Base-by-base conservation (phyloP, 2,797 vertebrate species). In the Bryconaethiops microstoma region DNA sequence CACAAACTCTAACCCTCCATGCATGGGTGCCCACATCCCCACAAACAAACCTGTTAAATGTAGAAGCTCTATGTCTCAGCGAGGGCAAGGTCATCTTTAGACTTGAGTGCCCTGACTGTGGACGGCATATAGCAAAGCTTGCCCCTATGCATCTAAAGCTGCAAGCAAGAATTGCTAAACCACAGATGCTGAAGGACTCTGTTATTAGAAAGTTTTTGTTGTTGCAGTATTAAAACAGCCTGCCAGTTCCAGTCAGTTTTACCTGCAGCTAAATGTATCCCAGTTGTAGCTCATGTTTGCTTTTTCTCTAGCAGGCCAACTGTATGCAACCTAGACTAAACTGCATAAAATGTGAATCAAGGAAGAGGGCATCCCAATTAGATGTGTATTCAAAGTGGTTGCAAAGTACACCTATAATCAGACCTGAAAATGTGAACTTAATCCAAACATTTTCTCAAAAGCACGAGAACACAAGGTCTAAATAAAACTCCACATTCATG, bases 21-120 rank as follows among this genome's bases (percentile, higher is more conserved):
- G 39, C 76, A 70, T 59, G 54, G 19, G 10, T 71, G 59, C 76
- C 67, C 42, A 19, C 55, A 71, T 23, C 57, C 14, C 70, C 62
- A 39, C 29, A 64, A 64, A 64, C 62, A 64, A 64, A 64, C 14
- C 23, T 45, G 62, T 64, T 54, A 23, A 68, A 45, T 23, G 50
- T 16, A 25, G 14, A 10, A 42, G 14, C 50, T 55, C 12, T 64
- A 4, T 64, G 62, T 64, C 62, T 25, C 62, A 35, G 1, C 17
- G 13, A 64, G 62, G 17, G 62, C 62, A 64, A 64, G 62, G 62
- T 64, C 62, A 64, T 64, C 29, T 39, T 39, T 64, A 17, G 14
- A 39, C 25, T 39, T 35, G 13, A 64, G 25, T 60, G 57, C 21
- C 23, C 25, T 29, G 23, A 21, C 59, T 6, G 17, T 25, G 29